These are phyloP conservation scores for Osmerus eperlanus DNA, from an alignment of 2,113 vertebrate species.

Conservation along the genomic window DNA sequence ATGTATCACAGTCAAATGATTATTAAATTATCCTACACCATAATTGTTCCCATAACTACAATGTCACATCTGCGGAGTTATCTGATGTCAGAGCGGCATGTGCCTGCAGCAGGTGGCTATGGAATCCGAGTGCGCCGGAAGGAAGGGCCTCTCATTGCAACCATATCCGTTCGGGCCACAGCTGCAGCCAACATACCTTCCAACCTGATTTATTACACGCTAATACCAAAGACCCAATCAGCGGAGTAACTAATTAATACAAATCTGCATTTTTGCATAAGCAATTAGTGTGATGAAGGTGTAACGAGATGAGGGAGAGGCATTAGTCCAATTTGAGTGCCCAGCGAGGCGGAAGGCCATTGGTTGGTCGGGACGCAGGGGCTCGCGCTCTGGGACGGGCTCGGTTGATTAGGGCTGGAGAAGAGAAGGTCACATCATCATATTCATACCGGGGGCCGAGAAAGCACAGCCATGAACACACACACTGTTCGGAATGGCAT, in stretches of 20 bases:
- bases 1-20: too few relatives aligned
- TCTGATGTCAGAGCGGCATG: conserved; percentile 50
- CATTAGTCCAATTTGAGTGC: conserved; percentile 83
- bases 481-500: too few relatives aligned
- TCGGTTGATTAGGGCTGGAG: conserved; percentile 80
- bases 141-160: conserved; percentile 80
- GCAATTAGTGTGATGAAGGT: conserved; percentile 84
- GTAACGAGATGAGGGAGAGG: conserved; percentile 82
- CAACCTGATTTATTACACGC: conserved; percentile 85
- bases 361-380: conserved; percentile 68
- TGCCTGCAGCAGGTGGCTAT: conserved; percentile 80
- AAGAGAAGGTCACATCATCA: conserved; percentile 85
- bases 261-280: conserved; percentile 95
- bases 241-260: conserved; percentile 91
- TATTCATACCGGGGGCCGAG: conserved; percentile 68
- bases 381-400: conserved; percentile 73
- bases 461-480: too few relatives aligned
- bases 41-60: too few relatives aligned
- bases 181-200: conserved; percentile 67
- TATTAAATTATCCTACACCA: too few relatives aligned
- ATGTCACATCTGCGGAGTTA: background rate
- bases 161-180: conserved; percentile 73
- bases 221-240: conserved; percentile 89
- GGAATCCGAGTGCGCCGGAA: conserved; percentile 74
- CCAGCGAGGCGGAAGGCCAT: conserved; percentile 81